Evolutionary conservation across 2,113 vertebrate genomes (phyloP).

Genomic region (sheep (Ovis aries)): ARS-UI_Ramb_v3.0 NC_056080.1:51843501-51844000

Average conservation of each 20-base stretch:
- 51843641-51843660: neutral
- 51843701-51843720: neutral
- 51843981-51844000: neutral
- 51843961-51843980: neutral
- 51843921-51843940: neutral
- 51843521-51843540: neutral
- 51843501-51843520: neutral
- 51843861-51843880: neutral
- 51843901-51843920: neutral
- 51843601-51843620: neutral
- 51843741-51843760: neutral
- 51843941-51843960: neutral
- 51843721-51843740: neutral
- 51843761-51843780: neutral
- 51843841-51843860: neutral
- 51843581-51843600: neutral
- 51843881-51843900: neutral
- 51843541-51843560: neutral
- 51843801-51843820: neutral
- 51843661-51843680: neutral
- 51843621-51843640: neutral
- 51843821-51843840: neutral
- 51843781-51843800: neutral
- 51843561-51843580: neutral
- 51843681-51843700: neutral